A percentile compares a stretch with the other conserved stretches of the same genome.
These are phyloP conservation scores for Drosophila mayaguana DNA, from an alignment of 2,888 invertebrate species.

Conservation along the genomic window DNA sequence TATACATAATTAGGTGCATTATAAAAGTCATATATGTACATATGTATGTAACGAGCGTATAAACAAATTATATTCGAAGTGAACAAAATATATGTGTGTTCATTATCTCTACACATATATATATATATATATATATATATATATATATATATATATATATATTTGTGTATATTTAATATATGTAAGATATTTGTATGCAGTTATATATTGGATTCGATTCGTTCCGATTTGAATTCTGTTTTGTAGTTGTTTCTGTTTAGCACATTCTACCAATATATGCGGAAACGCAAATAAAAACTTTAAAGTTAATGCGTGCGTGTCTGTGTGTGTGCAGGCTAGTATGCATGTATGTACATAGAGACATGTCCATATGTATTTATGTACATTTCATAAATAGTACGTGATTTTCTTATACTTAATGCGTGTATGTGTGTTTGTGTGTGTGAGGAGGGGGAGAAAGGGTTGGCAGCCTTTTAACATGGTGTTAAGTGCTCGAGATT, in stretches of 20 bases:
- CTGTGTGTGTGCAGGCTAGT: conserved; percentile 6
- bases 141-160: not conserved
- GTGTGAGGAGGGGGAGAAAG: not conserved
- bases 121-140: conserved; percentile 1
- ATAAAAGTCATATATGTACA: not conserved
- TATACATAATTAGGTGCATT: not conserved
- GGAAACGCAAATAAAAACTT: conserved; percentile 30
- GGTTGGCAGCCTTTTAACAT: conserved; percentile 11
- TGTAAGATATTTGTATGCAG: conserved; percentile 6
- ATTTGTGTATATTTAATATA: conserved; percentile 2
- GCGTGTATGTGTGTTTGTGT: not conserved
- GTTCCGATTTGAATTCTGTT: conserved; percentile 17
- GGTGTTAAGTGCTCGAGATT: conserved; percentile 10
- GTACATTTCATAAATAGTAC: conserved; percentile 25
- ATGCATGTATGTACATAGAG: conserved; percentile 3
- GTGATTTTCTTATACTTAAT: conserved; percentile 2
- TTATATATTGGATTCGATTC: conserved; percentile 14
- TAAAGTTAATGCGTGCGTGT: conserved; percentile 27
- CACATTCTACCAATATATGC: conserved; percentile 15
- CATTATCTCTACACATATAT: conserved; percentile 12
- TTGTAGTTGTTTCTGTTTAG: conserved; percentile 1
- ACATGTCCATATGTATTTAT: conserved; percentile 9
- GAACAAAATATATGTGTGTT: not conserved
- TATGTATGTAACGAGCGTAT: conserved; percentile 10
- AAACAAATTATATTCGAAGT: conserved; percentile 1